Base-by-base conservation (phyloP, 2,888 invertebrate genomes). In the Macaria liturata region DNA sequence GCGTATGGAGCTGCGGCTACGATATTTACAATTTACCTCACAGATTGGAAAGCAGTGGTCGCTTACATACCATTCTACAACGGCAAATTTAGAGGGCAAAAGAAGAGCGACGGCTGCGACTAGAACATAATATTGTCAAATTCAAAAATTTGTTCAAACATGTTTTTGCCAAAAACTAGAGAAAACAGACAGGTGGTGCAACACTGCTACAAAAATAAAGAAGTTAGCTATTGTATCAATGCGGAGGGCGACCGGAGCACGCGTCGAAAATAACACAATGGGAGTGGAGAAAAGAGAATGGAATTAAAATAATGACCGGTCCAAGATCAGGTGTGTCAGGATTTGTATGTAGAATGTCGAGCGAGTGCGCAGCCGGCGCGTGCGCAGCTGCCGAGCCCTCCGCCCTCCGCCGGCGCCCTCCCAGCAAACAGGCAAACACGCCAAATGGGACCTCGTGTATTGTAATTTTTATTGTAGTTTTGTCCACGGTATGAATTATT, bases 21-120 rank as follows among this genome's bases (percentile, higher is more conserved):
- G n/a, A 69, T 93, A 8, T 84, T 81, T 0, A 55, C 94, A 9
- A 71, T 94, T 1, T 97, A 95, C 77, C 81, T 95, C 51, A 96
- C 96, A 0, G 97, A 97, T 71, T 97, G 97, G 97, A 95, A 94
- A 78, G 74, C 92, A 7, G 80, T 97, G 9, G 88, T 94, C 34
- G 92, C 93, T 65, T 94, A 94, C 76, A 80, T 97, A 53, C 97
- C 97, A 4, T 95, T 93, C 80, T 96, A 96, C 80, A 94, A 94
- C 72, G 92, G 93, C 37, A 95, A 95, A 85, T 96, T 94, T 64
- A 78, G 47, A 82, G 57, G 74, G 78, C 65, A 63, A 7, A 47
- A 62, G 48, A 63, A 62, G 46, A 9, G 9, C 31, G 45, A 45
- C 42, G 68, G 56, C 30, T 69, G 68, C 46, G 58, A 67, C 31